Conservation (phyloP, 1,140 invertebrate species). For the Conopomorpha cramerella region DNA sequence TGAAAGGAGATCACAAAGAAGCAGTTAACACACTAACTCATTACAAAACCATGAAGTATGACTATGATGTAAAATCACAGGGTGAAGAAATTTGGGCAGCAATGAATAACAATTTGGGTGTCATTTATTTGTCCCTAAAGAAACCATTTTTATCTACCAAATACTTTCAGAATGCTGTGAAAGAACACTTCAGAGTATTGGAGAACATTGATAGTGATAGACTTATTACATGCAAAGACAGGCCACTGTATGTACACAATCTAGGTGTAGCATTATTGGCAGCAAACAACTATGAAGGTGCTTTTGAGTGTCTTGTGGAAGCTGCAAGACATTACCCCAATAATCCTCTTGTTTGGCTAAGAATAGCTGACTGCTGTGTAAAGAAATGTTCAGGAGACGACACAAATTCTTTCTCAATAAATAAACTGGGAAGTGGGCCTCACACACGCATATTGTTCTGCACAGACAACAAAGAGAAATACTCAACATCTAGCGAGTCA, state of each 20-base stretch:
- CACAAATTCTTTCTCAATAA: slow-evolving; percentile 34
- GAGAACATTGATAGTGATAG: slow-evolving; percentile 41
- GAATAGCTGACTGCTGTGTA: slow-evolving; percentile 89
- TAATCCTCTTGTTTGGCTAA: slow-evolving; percentile 89
- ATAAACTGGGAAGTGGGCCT: slow-evolving; percentile 41
- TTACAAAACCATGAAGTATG: slow-evolving; percentile 49
- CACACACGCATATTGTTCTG: slow-evolving; percentile 44
- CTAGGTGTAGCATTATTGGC: slow-evolving; percentile 86
- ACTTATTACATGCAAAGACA: slow-evolving; percentile 60
- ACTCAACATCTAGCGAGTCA: slow-evolving; percentile 65
- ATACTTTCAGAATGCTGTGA: slow-evolving; percentile 83
- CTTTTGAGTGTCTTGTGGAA: slow-evolving; percentile 92
- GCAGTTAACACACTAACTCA: slow-evolving; percentile 57
- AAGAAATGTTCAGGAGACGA: slow-evolving; percentile 49
- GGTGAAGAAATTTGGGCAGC: slow-evolving; percentile 65
- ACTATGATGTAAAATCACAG: slow-evolving; percentile 39
- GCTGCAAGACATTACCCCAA: slow-evolving; percentile 83
- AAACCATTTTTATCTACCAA: slow-evolving; percentile 86
- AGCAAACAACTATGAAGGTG: slow-evolving; percentile 76
- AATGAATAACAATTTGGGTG: slow-evolving; percentile 89
- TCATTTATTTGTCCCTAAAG: slow-evolving; percentile 83
- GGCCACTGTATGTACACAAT: slow-evolving; percentile 88
- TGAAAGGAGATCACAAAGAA: slow-evolving; percentile 62
- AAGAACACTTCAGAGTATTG: slow-evolving; percentile 72
- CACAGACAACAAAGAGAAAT: slow-evolving; percentile 51